Evolutionary conservation across 92 coral and sea anemone genomes (phyloP).

Genomic region (Parazoanthus atlanticus): DNA sequence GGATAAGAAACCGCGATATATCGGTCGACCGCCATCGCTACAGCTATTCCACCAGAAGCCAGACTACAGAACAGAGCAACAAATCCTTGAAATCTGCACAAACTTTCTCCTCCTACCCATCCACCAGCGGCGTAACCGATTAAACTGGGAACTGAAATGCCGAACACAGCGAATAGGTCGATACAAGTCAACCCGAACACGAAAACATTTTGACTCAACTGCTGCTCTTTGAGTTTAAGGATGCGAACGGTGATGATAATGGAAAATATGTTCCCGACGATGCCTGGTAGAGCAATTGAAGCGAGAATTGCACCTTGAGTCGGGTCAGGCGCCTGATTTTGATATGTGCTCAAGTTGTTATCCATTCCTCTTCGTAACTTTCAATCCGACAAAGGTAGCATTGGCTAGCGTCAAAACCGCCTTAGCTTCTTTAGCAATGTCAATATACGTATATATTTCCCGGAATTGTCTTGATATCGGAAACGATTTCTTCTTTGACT

Average conservation of each 20-base stretch:
- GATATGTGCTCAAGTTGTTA: no score
- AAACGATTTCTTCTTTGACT: no score
- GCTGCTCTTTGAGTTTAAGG: background rate
- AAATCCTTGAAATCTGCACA: background rate
- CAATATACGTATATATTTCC: no score
- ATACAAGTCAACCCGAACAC: constrained; percentile 3
- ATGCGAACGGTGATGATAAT: background rate
- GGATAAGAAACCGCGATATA: background rate
- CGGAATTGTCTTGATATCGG: no score
- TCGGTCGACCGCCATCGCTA: background rate
- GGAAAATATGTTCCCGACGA: no score
- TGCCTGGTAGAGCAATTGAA: no score
- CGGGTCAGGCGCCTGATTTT: no score
- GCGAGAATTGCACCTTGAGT: background rate
- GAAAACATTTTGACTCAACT: background rate
- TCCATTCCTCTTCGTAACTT: no score
- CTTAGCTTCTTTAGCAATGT: no score
- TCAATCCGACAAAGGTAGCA: no score
- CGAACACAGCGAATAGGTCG: background rate
- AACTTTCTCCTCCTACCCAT: background rate
- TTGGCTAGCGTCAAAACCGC: no score
- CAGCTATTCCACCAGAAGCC: background rate
- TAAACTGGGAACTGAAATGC: background rate
- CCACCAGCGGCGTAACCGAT: background rate
- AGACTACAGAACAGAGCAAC: background rate